Percentiles rank a stretch among this genome's conserved stretches.
Evolutionary conservation across 2,888 invertebrate genomes (phyloP).

Genomic region (Seladonia tumulorum): DNA sequence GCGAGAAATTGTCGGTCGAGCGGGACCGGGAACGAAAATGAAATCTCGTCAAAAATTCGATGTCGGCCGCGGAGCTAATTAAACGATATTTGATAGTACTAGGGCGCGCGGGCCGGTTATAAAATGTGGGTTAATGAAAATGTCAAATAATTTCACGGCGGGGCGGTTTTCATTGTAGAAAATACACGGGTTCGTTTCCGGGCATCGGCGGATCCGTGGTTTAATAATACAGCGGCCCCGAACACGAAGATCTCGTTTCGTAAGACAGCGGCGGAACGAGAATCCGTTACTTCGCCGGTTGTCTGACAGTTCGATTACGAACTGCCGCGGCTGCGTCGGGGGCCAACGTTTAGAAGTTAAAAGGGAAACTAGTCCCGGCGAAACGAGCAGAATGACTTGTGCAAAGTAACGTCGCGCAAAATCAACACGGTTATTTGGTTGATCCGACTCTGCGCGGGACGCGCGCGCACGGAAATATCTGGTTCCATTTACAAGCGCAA

Average conservation of each 20-base stretch:
- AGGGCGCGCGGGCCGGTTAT: neutral
- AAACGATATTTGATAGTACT: neutral
- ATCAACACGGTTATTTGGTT: conserved; percentile 57
- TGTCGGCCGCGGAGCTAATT: neutral
- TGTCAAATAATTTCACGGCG: neutral
- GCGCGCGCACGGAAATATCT: conserved; percentile 21
- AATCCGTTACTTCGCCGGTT: conserved; percentile 20
- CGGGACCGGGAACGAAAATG: neutral
- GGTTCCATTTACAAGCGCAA: conserved; percentile 49
- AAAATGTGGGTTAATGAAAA: conserved; percentile 19
- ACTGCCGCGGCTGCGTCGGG: conserved; percentile 2
- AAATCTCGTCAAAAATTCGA: neutral
- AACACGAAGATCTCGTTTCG: conserved; percentile 31
- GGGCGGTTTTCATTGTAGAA: neutral
- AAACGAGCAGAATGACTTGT: conserved; percentile 46
- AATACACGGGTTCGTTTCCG: neutral
- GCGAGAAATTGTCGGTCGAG: too few species aligned
- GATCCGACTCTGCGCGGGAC: conserved; percentile 26
- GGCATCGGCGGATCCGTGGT: neutral
- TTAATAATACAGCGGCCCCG: conserved; percentile 13
- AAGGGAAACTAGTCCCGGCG: conserved; percentile 38
- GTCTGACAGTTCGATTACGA: conserved; percentile 53
- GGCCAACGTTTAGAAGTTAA: conserved; percentile 31
- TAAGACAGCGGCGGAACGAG: conserved; percentile 20
- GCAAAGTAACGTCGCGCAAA: conserved; percentile 47